Conservation (phyloP, 2,888 invertebrate genomes). For the Itoplectis maculator region DNA sequence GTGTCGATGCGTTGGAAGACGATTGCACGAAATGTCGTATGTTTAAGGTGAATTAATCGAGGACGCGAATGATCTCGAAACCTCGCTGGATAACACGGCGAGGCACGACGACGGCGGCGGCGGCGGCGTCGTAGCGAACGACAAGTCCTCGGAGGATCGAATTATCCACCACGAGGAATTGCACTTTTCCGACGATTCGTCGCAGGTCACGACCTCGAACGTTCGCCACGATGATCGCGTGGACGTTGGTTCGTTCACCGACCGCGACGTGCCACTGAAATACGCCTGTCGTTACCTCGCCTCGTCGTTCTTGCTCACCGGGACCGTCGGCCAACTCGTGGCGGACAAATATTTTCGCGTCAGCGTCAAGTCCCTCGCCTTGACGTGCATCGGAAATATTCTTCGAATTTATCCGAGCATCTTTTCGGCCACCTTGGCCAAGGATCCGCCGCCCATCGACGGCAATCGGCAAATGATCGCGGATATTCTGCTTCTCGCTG, state of each 20-base stretch:
- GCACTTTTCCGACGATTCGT: slow-evolving; percentile 73
- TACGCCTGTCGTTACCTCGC: slow-evolving; percentile 91
- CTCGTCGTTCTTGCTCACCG: slow-evolving; percentile 90
- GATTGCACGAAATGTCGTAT: neutral
- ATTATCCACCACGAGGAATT: slow-evolving; percentile 70
- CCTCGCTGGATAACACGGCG: slow-evolving; percentile 37
- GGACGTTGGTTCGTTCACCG: slow-evolving; percentile 89
- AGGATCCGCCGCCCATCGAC: slow-evolving; percentile 73
- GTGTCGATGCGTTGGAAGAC: neutral
- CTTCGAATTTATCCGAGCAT: slow-evolving; percentile 90
- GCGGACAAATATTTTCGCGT: slow-evolving; percentile 93
- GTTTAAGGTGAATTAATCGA: slow-evolving; percentile 58
- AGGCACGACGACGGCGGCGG: slow-evolving; percentile 7
- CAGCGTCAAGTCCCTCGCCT: slow-evolving; percentile 95
- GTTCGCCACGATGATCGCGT: slow-evolving; percentile 77
- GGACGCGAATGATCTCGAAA: slow-evolving; percentile 49
- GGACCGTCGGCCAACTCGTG: slow-evolving; percentile 87
- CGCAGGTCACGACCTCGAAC: slow-evolving; percentile 72
- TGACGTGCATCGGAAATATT: slow-evolving; percentile 92
- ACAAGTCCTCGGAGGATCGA: slow-evolving; percentile 47
- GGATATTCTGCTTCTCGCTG: slow-evolving; percentile 90
- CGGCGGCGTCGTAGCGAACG: neutral
- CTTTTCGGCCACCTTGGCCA: slow-evolving; percentile 87
- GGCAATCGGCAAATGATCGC: slow-evolving; percentile 87
- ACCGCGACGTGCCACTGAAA: slow-evolving; percentile 88